A percentile compares a stretch with the other conserved stretches of the same genome.
Evolutionary conservation across 2,797 vertebrate genomes (phyloP).

Genomic region (Eurystomus glaucurus): DNA sequence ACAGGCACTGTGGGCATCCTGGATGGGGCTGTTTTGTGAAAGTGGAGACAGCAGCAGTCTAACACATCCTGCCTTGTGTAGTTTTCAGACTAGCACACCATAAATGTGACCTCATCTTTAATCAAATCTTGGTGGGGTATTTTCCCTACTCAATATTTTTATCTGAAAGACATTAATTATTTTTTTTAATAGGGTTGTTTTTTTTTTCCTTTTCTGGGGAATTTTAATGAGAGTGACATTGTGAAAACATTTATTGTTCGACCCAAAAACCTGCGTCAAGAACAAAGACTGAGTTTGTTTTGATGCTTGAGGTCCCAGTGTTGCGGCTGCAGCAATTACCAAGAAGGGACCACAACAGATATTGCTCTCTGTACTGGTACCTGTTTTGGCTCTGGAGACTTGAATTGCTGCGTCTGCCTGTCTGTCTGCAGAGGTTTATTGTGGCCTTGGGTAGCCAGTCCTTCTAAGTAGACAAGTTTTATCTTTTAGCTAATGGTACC

Average conservation of each 20-base stretch:
- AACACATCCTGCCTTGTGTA: neutral
- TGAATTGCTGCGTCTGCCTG: neutral
- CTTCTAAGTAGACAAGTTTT: neutral
- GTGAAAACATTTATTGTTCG: neutral
- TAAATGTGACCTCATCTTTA: neutral
- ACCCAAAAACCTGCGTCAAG: neutral
- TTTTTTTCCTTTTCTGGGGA: neutral
- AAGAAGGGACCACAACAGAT: neutral
- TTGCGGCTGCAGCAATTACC: neutral
- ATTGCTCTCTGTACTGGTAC: accelerated
- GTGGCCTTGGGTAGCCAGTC: neutral
- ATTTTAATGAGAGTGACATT: neutral
- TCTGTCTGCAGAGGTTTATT: neutral
- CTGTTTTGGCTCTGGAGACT: neutral
- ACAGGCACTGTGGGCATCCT: neutral
- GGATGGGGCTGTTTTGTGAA: neutral
- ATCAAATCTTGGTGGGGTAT: neutral
- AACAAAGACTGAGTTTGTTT: neutral
- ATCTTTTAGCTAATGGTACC: neutral
- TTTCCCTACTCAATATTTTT: neutral
- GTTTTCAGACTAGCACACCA: neutral
- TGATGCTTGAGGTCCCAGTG: neutral
- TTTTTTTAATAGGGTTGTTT: neutral
- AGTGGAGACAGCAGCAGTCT: neutral
- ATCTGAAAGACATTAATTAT: neutral